Evolutionary conservation across 2,797 vertebrate species (phyloP), one percentile per base, ranked within the genome.

Genomic region (Eulemur rubriventer): DNA sequence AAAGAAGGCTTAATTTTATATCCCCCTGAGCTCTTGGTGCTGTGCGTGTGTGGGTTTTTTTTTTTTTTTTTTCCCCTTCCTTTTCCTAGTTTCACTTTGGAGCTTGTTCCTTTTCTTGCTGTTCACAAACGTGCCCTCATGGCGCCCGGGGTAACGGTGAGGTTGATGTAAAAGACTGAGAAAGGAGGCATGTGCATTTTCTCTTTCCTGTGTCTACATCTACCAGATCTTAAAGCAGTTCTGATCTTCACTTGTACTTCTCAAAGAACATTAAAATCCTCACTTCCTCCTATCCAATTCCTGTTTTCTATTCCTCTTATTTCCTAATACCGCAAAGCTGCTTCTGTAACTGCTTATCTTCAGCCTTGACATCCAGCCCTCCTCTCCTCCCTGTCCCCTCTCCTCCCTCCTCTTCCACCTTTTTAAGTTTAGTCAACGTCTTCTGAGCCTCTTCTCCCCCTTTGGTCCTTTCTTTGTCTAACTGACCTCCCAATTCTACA

Each of bases 1-100:
- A 63, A 41, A 82, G n/a, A 18, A 84, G 55, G 41, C 46, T 76
- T 91, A 84, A 35, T 65, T 95, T 83, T 93, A 43, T 82, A 83
- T 79, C 50, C 6, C 35, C 65, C 38, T 80, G 80, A 84, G 20
- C 84, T 88, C 35, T 65, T 73, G n/a, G 59, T 35, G 5, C 65
- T 12, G 16, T 7, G 17, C 26, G n/a, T 70, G 61, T 38, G 38
- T 41, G 38, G 4, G 4, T 38, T 38, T 38, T 38, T 38, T 38
- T 4, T 38, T 55, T 9, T 46, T 46, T 91, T 61, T 41, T 41
- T 41, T 65, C 6, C 38, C 48, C 89, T 61, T 59, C 13, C n/a
- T 75, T 65, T 48, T 91, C 12, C n/a, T 10, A 24, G 30, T 73
- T 95, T 92, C 52, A 63, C n/a, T 80, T 70, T 22, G 28, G 69